phyloP scores from a whole-genome alignment of 2,888 invertebrate species.

The Clusia tigrina region DNA sequence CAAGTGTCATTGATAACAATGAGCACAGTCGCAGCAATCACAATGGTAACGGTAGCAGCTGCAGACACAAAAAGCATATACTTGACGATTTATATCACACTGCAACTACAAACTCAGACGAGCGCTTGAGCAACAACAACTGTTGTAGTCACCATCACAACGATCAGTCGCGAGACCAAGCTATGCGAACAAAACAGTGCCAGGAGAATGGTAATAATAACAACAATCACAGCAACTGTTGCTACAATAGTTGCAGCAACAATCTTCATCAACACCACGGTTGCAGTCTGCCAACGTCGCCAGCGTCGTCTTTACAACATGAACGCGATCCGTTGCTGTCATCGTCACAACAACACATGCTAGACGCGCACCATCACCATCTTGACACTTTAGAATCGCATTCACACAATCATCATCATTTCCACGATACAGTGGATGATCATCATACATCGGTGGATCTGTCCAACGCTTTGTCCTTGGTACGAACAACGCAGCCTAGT shows the following conservation, averaged over 20 bases:
- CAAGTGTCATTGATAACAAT: too few species aligned
- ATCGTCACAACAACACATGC: constrained; percentile 52
- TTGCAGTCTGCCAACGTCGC: constrained; percentile 37
- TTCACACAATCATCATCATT: not conserved
- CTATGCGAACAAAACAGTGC: too few species aligned
- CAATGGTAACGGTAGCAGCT: constrained; percentile 3
- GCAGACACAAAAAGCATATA: constrained; percentile 12
- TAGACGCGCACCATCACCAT: constrained; percentile 37
- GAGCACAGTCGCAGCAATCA: not conserved
- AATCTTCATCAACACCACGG: constrained; percentile 30
- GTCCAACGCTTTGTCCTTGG: constrained; percentile 62
- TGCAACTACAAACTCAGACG: constrained; percentile 20
- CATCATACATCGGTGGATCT: constrained; percentile 51
- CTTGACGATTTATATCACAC: constrained; percentile 2
- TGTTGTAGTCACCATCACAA: constrained; percentile 33
- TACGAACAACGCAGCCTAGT: constrained; percentile 43
- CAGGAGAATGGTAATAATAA: constrained; percentile 28
- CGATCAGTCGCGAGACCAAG: constrained; percentile 30
- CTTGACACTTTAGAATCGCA: constrained; percentile 19
- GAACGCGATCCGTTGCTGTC: constrained; percentile 59
- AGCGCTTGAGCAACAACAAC: constrained; percentile 20
- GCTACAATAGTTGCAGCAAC: not conserved
- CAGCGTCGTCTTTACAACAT: constrained; percentile 34
- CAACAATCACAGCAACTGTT: constrained; percentile 31
- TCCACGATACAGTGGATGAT: constrained; percentile 5